Base-by-base conservation (phyloP, 2,797 vertebrate species). In the Anguilla obscura region DNA sequence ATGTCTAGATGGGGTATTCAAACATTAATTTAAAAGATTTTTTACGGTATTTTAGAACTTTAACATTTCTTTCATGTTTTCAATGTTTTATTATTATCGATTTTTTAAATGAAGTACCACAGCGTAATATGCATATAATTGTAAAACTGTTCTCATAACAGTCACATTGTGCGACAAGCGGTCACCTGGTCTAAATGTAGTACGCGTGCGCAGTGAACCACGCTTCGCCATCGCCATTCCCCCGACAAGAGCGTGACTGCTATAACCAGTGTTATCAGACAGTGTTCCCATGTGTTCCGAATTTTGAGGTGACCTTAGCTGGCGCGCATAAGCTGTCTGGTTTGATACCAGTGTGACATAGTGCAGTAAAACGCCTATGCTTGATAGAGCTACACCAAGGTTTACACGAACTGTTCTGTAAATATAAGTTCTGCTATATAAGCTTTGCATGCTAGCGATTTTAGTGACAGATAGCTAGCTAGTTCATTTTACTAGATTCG, bases 291-390 rank as follows among this genome's bases (percentile, higher is more conserved):
- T 30, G 82, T 14, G 48, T 14, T 84, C 8, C 50, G 24, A 12
- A 54, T 30, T 30, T 66, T 84, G 66, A 85, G 83, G 83, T 88
- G 83, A 88, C 87, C 87, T 85, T 85, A 54, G 80, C 24, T 6
- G 21, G 76, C 33, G 36, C n/a, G 18, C 40, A 56, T 7, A 56
- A 18, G 14, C 45, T 16, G 9, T 48, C 45, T 82, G 40, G 40
- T 50, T 48, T 50, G 6, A 50, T 6, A 14, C 21, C 40, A 8
- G 7, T 9, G 18, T 50, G 40, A 50, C 45, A 50, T 50, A 48
- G 79, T 12, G 3, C 36, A 45, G 74, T 1, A 18, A 79, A 18
- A 36, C 36, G 33, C 33, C 8, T 74, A 18, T 45, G 2, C 36
- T 10, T 21, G 18, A 48, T 36, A 71, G 8, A 30, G 1, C n/a